Evolutionary conservation across 2,888 invertebrate species (phyloP), one percentile per base, ranked within the genome.

Genomic region (Yponomeuta cagnagella): DNA sequence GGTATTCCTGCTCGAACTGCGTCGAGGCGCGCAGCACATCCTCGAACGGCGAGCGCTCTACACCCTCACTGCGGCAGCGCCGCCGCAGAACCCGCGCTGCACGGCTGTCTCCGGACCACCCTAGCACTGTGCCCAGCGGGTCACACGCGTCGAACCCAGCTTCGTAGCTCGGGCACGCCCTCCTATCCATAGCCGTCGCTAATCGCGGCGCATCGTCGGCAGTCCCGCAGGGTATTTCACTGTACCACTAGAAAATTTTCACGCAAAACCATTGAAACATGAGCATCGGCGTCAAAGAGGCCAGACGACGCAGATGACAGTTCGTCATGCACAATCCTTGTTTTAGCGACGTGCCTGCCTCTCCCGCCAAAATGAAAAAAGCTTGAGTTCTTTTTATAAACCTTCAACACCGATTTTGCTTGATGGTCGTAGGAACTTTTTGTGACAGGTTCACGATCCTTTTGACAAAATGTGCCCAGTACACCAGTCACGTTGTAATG

Each of bases 41-140:
- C 83, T 92, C 92, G 78, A 88, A 92, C 69, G 92, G 90, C 75
- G 92, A 91, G 70, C 90, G 85, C 75, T 93, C 92, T 67, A 92
- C 81, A 70, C 92, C 91, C 77, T 93, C 92, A 78, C 92, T 93
- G 77, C 90, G 90, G 78, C 92, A 93, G 75, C 92, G 88, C 71
- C 92, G 89, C 75, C 92, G 87, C 76, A 90, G 76, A 73, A 91
- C 88, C 66, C 89, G 86, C 72, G 90, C 91, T 76, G 73, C 71
- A 8, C 66, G 90, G 86, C 73, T 83, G 85, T 71, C 86, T 82
- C 73, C 83, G 48, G 70, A 71, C 72, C 73, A 88, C 84, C 89
- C 87, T 76, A 90, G 81, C 74, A 89, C 88, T 69, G 88, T 85
- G 72, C 83, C 88, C 73, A 92, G 77, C 37, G 89, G 88, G 83